Percentiles rank a stretch among this genome's conserved stretches.
phyloP scores from a whole-genome alignment of 2,113 vertebrate genomes.

The Kobus ellipsiprymnus region DNA sequence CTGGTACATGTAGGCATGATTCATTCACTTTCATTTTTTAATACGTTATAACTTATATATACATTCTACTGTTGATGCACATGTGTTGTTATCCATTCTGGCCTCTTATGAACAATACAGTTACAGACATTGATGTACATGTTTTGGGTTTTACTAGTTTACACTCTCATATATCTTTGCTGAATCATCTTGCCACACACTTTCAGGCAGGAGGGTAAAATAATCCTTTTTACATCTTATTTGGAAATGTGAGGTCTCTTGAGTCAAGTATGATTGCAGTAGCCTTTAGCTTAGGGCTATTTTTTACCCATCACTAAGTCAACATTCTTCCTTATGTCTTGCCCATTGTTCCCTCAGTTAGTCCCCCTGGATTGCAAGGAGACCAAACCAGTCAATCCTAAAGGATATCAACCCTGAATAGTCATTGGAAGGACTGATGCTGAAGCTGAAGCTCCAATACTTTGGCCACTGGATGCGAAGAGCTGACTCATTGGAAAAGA shows the following conservation, averaged over 20 bases:
- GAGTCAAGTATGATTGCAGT: background rate
- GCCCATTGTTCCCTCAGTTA: background rate
- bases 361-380: background rate
- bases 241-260: background rate
- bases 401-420: background rate
- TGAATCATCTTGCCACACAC: background rate
- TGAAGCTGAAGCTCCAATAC: background rate
- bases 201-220: background rate
- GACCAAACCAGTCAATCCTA: background rate
- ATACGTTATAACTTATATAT: background rate
- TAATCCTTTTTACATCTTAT: background rate
- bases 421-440: background rate
- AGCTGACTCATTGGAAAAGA: background rate
- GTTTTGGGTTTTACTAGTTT: background rate
- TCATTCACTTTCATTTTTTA: background rate
- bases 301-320: background rate
- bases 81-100: too few relatives aligned
- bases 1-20: too few relatives aligned
- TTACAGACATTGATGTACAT: background rate
- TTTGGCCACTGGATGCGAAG: background rate
- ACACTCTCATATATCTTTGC: background rate
- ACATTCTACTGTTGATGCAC: background rate
- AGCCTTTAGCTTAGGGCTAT: background rate
- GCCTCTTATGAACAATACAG: background rate
- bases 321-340: background rate